Evolutionary conservation across 2,113 vertebrate genomes (phyloP).

Genomic region (Martes martes): DNA sequence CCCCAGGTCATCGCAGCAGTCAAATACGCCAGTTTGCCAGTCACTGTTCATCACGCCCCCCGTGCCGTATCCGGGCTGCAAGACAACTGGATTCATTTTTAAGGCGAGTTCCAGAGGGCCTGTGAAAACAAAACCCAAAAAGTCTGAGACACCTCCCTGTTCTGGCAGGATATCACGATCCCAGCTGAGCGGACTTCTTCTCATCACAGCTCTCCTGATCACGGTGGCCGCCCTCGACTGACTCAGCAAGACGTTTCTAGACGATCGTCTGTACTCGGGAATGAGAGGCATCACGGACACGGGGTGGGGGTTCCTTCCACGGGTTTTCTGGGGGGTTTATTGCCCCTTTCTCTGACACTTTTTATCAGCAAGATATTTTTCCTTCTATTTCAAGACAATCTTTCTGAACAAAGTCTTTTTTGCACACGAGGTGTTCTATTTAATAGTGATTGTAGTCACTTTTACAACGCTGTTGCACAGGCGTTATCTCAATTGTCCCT

Average conservation of each 20-base stretch:
- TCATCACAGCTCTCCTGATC: not conserved
- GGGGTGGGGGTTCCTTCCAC: not conserved
- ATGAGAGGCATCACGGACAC: not conserved
- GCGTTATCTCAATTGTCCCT: not conserved
- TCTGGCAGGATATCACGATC: too few relatives aligned
- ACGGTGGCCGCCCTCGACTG: not conserved
- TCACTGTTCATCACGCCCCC: slow-evolving; percentile 27
- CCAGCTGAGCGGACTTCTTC: not conserved
- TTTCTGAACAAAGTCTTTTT: not conserved
- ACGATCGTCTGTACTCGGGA: not conserved
- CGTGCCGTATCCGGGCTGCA: slow-evolving; percentile 41
- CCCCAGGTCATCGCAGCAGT: slow-evolving; percentile 69
- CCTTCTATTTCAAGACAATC: not conserved
- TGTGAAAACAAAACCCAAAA: slow-evolving; percentile 16
- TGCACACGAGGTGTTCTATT: not conserved
- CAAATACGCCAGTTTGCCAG: slow-evolving; percentile 78
- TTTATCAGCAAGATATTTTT: not conserved
- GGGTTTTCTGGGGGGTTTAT: not conserved
- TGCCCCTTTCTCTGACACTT: not conserved
- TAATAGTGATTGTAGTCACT: not conserved
- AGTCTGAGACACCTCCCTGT: not conserved
- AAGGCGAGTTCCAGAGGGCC: not conserved
- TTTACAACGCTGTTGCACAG: not conserved
- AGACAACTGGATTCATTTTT: slow-evolving; percentile 43
- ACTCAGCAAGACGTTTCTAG: not conserved